Base-by-base conservation (phyloP, 2,888 invertebrate genomes). In the Drosophila sordidula region DNA sequence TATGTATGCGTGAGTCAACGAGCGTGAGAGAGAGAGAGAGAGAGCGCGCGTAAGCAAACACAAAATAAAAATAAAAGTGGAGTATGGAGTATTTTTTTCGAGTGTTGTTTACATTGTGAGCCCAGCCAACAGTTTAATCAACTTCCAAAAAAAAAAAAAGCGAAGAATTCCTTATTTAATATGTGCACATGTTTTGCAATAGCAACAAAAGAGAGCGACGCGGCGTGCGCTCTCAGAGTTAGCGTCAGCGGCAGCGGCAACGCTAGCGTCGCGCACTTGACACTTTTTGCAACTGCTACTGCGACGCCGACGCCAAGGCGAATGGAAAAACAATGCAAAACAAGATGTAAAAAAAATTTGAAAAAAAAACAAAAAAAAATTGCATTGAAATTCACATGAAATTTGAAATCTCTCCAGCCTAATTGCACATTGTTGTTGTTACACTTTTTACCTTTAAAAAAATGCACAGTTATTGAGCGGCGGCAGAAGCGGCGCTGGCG, bases 401-500 rank as follows among this genome's bases (percentile, higher is more conserved):
- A 47, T 56, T 70, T 56, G 12, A 42, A 11, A 16, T 42, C 61
- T 67, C 41, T 39, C 32, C 34, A 50, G 39, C 41, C 51, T 62
- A 39, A 58, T 68, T 56, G 9, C 41, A 59, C 45, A 49, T 56
- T 52, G 46, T 34, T 65, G 36, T 32, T 34, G 11, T 52, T 58
- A 8, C 32, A 38, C n/a, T 41, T 11, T 42, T 75, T 64, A 86
- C 89, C 82, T 79, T 88, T 85, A 56, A 59, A 70, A 64, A 73
- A 79, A 75, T 78, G 69, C 82, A 72, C 80, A 75, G 56, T 66
- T 68, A 80, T 63, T 70, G 52, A 70, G 68, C 58, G 52, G 56
- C 75, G 65, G 50, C 66, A 49, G 49, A 49, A 18, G 18, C 14
- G 11, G 41, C 29, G 41, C 11, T 42, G 16, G 63, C 18, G 55